A percentile compares a stretch with the other conserved stretches of the same genome.
Evolutionary conservation across 2,888 invertebrate genomes (phyloP).

Genomic region (Oconnorella tubifera): DNA sequence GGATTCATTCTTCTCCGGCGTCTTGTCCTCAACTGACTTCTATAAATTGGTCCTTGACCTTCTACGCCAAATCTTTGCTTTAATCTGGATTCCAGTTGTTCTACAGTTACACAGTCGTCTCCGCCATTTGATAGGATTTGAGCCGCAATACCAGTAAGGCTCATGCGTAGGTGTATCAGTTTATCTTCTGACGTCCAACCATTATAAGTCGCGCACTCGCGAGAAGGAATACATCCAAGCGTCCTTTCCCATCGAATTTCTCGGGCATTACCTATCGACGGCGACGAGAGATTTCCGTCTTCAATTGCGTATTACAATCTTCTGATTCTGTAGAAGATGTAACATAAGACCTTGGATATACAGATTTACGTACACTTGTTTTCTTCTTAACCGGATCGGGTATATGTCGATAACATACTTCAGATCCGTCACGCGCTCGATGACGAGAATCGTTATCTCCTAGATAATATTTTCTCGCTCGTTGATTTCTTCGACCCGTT

Average conservation of each 20-base stretch:
- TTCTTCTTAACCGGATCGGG: too few species aligned
- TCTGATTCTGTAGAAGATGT: too few species aligned
- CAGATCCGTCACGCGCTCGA: too few species aligned
- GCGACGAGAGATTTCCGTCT: too few species aligned
- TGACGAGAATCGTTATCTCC: too few species aligned
- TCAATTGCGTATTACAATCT: too few species aligned
- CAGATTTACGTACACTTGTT: too few species aligned
- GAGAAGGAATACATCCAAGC: neutral
- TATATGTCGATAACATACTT: too few species aligned
- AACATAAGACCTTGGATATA: too few species aligned
- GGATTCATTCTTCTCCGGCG: neutral
- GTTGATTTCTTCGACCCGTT: too few species aligned
- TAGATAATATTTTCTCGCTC: too few species aligned
- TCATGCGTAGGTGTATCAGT: neutral
- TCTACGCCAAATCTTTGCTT: neutral
- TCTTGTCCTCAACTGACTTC: neutral
- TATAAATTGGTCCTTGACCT: neutral
- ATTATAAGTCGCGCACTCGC: neutral
- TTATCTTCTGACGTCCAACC: neutral
- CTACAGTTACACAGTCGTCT: neutral
- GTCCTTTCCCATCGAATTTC: neutral
- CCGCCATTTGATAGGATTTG: too few species aligned
- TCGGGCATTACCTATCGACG: neutral
- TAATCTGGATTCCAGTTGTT: neutral
- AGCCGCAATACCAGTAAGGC: neutral